Evolutionary conservation across 2,888 invertebrate species (phyloP).

Genomic region (Acronicta psi): DNA sequence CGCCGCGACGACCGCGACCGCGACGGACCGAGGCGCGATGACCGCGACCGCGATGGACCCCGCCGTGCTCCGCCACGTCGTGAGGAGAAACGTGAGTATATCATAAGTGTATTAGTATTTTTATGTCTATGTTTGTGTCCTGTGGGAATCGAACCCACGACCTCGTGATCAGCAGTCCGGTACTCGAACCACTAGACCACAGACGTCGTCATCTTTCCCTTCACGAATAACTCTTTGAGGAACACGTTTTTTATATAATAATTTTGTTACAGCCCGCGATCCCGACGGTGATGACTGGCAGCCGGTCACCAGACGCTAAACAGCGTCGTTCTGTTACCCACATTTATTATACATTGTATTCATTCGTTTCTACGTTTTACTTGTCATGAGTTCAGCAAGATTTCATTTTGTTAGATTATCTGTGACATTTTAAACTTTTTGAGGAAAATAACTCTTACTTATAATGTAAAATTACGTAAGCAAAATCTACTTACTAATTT

Average conservation of each 20-base stretch:
- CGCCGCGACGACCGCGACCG: constrained; percentile 71
- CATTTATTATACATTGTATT: constrained; percentile 44
- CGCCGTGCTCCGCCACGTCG: constrained; percentile 78
- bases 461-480: too few species aligned
- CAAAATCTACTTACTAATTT: too few species aligned
- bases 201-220: too few species aligned
- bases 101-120: too few species aligned
- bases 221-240: too few species aligned
- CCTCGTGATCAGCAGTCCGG: too few species aligned
- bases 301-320: constrained; percentile 86
- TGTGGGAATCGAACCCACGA: too few species aligned
- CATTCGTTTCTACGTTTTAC: constrained; percentile 41
- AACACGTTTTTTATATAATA: background rate
- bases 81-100: constrained; percentile 85
- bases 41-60: constrained; percentile 68
- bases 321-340: constrained; percentile 17
- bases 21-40: constrained; percentile 66
- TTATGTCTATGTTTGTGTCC: too few species aligned
- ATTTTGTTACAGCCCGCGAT: constrained; percentile 79
- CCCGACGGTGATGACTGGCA: constrained; percentile 90
- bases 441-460: too few species aligned
- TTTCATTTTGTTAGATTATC: background rate
- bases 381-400: constrained; percentile 44
- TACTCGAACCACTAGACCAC: too few species aligned
- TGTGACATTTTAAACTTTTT: background rate